Percentiles rank a stretch among this genome's conserved stretches.
Conservation (phyloP, 2,797 vertebrate species). For the Hippoglossus hippoglossus region DNA sequence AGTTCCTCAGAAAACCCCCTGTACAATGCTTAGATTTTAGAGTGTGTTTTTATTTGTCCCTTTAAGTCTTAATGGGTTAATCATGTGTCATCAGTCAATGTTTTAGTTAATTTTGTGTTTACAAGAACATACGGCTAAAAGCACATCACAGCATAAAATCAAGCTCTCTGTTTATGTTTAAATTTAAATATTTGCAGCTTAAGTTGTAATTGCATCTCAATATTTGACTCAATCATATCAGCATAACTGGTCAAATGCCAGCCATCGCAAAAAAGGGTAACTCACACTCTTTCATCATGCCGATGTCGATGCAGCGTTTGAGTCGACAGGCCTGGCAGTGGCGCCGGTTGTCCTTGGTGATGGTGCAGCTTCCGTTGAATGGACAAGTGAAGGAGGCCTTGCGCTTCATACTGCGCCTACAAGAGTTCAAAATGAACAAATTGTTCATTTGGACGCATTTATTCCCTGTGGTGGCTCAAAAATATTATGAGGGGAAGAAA, state of each 20-base stretch:
- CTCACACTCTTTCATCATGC: slow-evolving; percentile 93
- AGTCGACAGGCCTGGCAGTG: slow-evolving; percentile 99
- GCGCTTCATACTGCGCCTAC: slow-evolving; percentile 96
- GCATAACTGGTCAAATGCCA: not conserved
- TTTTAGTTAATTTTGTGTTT: too few relatives aligned
- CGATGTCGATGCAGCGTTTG: slow-evolving; percentile 89
- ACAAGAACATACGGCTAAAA: too few relatives aligned
- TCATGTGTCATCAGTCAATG: too few relatives aligned
- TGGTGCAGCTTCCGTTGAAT: slow-evolving; percentile 93
- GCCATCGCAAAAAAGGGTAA: slow-evolving; percentile 47
- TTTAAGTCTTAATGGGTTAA: too few relatives aligned
- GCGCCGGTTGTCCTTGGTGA: slow-evolving; percentile 98
- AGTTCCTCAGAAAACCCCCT: too few relatives aligned
- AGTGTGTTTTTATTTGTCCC: too few relatives aligned
- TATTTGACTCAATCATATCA: not conserved
- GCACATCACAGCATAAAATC: too few relatives aligned
- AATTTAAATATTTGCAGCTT: too few relatives aligned
- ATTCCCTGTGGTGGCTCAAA: slow-evolving; percentile 64
- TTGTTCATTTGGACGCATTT: not conserved
- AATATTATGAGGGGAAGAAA: slow-evolving; percentile 83
- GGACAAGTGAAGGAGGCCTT: slow-evolving; percentile 96
- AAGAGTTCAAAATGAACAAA: slow-evolving; percentile 15
- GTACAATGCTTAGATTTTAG: too few relatives aligned
- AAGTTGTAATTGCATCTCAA: too few relatives aligned
- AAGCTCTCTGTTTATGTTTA: too few relatives aligned